Conservation (phyloP, 1,140 invertebrate genomes). For the Macrostomum lignano region DNA sequence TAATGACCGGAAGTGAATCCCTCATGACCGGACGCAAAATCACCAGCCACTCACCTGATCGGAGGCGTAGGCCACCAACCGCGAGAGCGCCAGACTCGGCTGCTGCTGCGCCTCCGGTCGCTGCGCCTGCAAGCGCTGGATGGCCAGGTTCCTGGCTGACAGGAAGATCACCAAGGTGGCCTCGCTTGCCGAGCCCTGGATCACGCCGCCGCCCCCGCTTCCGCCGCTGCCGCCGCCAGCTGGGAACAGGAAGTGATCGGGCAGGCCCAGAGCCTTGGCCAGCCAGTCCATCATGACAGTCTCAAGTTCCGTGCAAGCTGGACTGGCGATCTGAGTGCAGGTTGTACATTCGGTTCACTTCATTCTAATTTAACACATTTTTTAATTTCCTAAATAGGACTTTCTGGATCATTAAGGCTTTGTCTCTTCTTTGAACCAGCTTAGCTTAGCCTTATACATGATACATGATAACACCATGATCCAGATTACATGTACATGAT, state of each 20-base stretch:
- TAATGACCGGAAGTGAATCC: no score
- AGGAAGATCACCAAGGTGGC: conserved; percentile 77
- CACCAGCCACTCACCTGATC: conserved; percentile 38
- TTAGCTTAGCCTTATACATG: no score
- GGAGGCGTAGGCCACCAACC: conserved; percentile 55
- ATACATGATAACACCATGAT: no score
- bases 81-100: conserved; percentile 35
- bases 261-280: conserved; percentile 50
- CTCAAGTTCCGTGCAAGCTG: conserved; percentile 83
- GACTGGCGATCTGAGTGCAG: conserved; percentile 37
- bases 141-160: conserved; percentile 66
- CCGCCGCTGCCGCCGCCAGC: conserved; percentile 54
- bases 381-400: no score
- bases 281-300: conserved; percentile 87
- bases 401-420: no score
- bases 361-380: no score
- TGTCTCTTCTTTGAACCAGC: no score
- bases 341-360: conserved; percentile 8
- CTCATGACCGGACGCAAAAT: no score
- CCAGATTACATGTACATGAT: no score
- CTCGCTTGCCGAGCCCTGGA: conserved; percentile 77
- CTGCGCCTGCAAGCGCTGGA: conserved; percentile 36
- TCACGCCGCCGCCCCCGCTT: conserved; percentile 25
- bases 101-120: conserved; percentile 10
- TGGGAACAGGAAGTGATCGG: conserved; percentile 38